Evolutionary conservation across 2,113 vertebrate species (phyloP), one percentile per base, ranked within the genome.

Genomic region (Calyptommatus sinebrachiatus): DNA sequence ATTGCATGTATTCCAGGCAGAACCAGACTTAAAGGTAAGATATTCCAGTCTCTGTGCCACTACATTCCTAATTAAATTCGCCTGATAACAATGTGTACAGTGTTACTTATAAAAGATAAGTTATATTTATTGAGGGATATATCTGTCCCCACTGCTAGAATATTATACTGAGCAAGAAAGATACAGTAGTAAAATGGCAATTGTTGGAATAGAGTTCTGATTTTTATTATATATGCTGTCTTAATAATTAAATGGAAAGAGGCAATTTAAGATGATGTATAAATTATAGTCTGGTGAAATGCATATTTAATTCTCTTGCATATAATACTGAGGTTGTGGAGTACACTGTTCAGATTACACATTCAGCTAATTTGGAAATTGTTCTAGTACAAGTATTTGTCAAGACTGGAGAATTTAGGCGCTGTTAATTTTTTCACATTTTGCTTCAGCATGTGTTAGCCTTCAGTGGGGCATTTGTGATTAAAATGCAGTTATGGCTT

Each of bases 171-270:
- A 81, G 84, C 83, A 4, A 50, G 87, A 82, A 89, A 73, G 77
- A 74, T 79, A 82, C 73, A 61, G 84, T 78, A 77, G 84, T 82
- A 87, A 83, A 88, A 85, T 86, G 89, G 88, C 87, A 84, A 22
- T 18, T 57, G 31, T 12, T 81, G 90, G 82, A 79, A 85, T 87
- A 79, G 84, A 82, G 74, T 83, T 82, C 80, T 76, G 82, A 80
- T 48, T 88, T 84, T 85, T 85, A 14, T 81, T 87, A 84, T 85
- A 89, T 82, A 88, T 88, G 77, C 86, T 88, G 90, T 88, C 90
- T 90, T 91, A 92, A 91, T 41, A 70, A 31, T 65, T 62, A 63
- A 62, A 46, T 70, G 45, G 53, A 57, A 65, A 62, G 57, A 31
- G 11, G 35, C 41, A 26, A 79, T 69, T 80, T 46, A 45, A 77